Percentiles rank a stretch among this genome's conserved stretches.
Conservation (phyloP, 2,113 vertebrate genomes). For the Anoplopoma fimbria region DNA sequence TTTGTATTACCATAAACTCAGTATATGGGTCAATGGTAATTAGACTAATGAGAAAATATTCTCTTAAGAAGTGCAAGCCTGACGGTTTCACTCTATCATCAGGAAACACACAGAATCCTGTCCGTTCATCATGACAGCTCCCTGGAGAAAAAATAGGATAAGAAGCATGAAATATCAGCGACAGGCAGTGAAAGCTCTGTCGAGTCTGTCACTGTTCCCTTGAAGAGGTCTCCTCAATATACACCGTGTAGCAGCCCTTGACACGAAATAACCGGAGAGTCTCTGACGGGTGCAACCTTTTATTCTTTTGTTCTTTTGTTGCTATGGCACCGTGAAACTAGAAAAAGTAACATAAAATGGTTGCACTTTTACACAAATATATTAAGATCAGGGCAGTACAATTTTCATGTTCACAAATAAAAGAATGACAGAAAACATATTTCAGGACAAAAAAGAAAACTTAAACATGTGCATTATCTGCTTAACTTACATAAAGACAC, state of each 20-base stretch:
- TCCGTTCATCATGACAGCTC: neutral
- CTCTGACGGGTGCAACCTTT: too few relatives aligned
- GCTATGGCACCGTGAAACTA: too few relatives aligned
- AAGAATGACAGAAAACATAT: too few relatives aligned
- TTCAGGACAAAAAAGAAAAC: too few relatives aligned
- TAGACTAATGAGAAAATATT: slow-evolving; percentile 29
- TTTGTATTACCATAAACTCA: neutral
- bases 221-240: neutral
- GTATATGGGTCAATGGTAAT: slow-evolving; percentile 30
- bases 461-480: too few relatives aligned
- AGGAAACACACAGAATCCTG: neutral
- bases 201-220: neutral
- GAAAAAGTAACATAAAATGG: too few relatives aligned
- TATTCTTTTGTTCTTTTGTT: too few relatives aligned
- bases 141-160: neutral
- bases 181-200: slow-evolving; percentile 18
- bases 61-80: neutral
- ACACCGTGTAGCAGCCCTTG: neutral
- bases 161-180: neutral
- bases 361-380: too few relatives aligned
- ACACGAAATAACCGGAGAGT: too few relatives aligned
- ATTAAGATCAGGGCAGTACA: too few relatives aligned
- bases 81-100: neutral
- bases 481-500: too few relatives aligned
- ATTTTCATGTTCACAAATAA: too few relatives aligned